Percentiles rank a stretch among this genome's conserved stretches.
Evolutionary conservation across 2,113 vertebrate genomes (phyloP).

Genomic region (Protomyctophum bolini): DNA sequence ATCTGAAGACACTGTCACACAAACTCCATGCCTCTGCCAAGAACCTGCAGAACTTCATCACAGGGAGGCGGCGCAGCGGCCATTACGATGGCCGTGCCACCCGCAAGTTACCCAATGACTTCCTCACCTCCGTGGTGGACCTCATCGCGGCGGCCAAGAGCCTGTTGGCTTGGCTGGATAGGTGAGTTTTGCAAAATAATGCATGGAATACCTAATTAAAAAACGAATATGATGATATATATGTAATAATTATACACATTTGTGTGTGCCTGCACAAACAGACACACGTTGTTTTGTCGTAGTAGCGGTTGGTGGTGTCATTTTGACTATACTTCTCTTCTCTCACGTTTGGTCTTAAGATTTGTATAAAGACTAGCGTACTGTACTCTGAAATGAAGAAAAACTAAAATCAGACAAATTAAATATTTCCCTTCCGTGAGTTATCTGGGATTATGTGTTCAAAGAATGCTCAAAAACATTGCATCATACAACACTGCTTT

Average conservation of each 20-base stretch:
- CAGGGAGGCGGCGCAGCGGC: conserved; percentile 84
- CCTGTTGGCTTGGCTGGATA: conserved; percentile 93
- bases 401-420: not conserved
- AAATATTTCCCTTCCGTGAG: not conserved
- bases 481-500: too few relatives aligned
- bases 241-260: too few relatives aligned
- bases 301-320: too few relatives aligned
- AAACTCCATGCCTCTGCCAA: conserved; percentile 91
- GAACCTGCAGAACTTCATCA: conserved; percentile 95
- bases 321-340: too few relatives aligned
- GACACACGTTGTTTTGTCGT: too few relatives aligned
- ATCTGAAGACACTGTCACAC: conserved; percentile 93
- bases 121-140: conserved; percentile 95
- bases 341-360: too few relatives aligned
- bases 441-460: not conserved
- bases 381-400: too few relatives aligned
- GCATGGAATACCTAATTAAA: too few relatives aligned
- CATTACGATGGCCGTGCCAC: conserved; percentile 89
- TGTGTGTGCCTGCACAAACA: too few relatives aligned
- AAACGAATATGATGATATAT: too few relatives aligned
- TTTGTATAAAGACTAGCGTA: too few relatives aligned
- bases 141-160: conserved; percentile 96
- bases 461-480: conserved; percentile 10
- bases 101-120: conserved; percentile 92
- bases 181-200: conserved; percentile 78